Percentiles rank a stretch among this genome's conserved stretches.
Evolutionary conservation across 2,797 vertebrate species (phyloP).

Genomic region (Clamator glandarius): DNA sequence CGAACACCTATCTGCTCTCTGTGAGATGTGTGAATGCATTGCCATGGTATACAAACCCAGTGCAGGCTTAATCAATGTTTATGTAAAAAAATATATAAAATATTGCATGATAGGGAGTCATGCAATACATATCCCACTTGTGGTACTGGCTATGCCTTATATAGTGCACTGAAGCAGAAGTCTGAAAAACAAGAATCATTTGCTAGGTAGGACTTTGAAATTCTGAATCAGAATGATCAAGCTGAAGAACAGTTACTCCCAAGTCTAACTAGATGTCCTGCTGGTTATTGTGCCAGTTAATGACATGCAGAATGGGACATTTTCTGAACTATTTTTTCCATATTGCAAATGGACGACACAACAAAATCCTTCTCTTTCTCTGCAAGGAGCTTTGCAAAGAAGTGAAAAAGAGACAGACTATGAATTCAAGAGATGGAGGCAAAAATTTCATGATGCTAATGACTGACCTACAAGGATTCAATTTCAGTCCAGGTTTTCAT

Average conservation of each 20-base stretch:
- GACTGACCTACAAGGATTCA: not conserved
- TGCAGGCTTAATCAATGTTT: not conserved
- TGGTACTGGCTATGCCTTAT: not conserved
- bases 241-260: not conserved
- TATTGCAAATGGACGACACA: not conserved
- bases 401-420: not conserved
- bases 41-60: not conserved
- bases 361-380: not conserved
- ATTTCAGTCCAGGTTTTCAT: not conserved
- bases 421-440: not conserved
- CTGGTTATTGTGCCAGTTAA: not conserved
- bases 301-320: not conserved
- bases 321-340: not conserved
- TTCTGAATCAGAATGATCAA: not conserved
- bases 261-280: not conserved
- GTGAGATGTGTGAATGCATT: not conserved
- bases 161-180: not conserved
- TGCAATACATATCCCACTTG: not conserved
- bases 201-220: not conserved
- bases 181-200: not conserved
- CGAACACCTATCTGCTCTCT: not conserved
- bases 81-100: not conserved
- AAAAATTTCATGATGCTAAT: not conserved
- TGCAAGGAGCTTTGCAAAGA: not conserved
- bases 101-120: not conserved